Base-by-base conservation (phyloP, 2,888 invertebrate genomes). In the Panzeria rudis region DNA sequence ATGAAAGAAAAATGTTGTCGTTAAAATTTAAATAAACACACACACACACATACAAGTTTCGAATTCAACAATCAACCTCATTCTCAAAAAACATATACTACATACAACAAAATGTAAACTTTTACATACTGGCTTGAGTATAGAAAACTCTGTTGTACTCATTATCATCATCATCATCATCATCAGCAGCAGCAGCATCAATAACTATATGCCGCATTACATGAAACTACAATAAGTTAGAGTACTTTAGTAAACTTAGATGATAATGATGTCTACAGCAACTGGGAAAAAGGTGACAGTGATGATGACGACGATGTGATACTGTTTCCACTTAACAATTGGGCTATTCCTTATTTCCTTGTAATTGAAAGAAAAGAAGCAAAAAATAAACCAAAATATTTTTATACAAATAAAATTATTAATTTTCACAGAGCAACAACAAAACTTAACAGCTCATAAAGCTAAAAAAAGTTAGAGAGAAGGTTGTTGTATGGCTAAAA, bases 391-490 rank as follows among this genome's bases (percentile, higher is more conserved):
- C 15, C 23, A 35, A 72, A 72, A 80, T 66, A 64, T 72, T 73
- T 77, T 23, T 47, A 44, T 38, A 56, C 25, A 82, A 64, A 82
- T 50, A 82, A 82, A 82, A 71, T 79, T 78, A 85, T 82, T 85
- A 85, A 85, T 85, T 85, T 85, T 79, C 82, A 78, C 71, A 75
- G 79, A 61, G 59, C 71, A 61, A 62, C 80, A 29, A 76, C 78
- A 75, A 71, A 64, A 75, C 75, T 85, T 79, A 82, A 76, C 85
- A 85, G 85, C 82, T 79, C 81, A 66, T 85, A 76, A 85, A 78
- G 85, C 64, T 79, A 75, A 85, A 75, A 85, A 82, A 85, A 78
- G 71, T 78, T 84, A 54, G 66, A 59, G 71, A 64, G 41, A 61
- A 81, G 61, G 54, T 29, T 66, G 50, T 23, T 35, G n/a, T 38